Conservation (phyloP, 2,888 invertebrate genomes). For the Thereva nobilitata region DNA sequence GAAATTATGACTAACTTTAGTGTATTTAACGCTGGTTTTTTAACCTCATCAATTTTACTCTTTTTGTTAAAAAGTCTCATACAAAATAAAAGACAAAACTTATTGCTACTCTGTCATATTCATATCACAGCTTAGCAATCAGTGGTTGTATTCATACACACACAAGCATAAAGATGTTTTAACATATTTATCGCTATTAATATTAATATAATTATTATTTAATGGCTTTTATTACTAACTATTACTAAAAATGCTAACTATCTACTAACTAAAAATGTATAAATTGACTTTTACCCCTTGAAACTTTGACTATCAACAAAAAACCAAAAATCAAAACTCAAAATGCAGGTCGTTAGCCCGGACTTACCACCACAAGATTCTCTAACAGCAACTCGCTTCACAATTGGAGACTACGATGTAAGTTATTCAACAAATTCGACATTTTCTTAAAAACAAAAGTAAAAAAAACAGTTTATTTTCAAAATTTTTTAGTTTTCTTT, state of each 20-base stretch:
- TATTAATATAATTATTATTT: constrained; percentile 1
- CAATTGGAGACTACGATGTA: constrained; percentile 79
- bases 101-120: too few species aligned
- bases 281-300: constrained; percentile 14
- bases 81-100: too few species aligned
- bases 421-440: constrained; percentile 53
- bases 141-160: neutral
- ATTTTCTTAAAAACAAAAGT: neutral
- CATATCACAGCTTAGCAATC: neutral
- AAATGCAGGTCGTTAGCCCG: constrained; percentile 64
- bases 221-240: too few species aligned
- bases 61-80: too few species aligned
- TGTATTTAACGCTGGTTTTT: too few species aligned
- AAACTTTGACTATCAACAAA: constrained; percentile 1
- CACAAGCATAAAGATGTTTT: too few species aligned
- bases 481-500: neutral
- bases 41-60: too few species aligned
- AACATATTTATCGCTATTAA: constrained; percentile 18
- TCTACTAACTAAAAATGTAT: constrained; percentile 17
- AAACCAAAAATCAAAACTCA: neutral
- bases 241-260: too few species aligned
- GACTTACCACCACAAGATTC: constrained; percentile 65
- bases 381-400: constrained; percentile 65
- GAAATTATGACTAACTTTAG: too few species aligned
- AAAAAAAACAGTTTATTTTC: neutral